These are phyloP conservation scores for Redunca redunca DNA, from an alignment of 2,113 vertebrate species.

Conservation along the genomic window DNA sequence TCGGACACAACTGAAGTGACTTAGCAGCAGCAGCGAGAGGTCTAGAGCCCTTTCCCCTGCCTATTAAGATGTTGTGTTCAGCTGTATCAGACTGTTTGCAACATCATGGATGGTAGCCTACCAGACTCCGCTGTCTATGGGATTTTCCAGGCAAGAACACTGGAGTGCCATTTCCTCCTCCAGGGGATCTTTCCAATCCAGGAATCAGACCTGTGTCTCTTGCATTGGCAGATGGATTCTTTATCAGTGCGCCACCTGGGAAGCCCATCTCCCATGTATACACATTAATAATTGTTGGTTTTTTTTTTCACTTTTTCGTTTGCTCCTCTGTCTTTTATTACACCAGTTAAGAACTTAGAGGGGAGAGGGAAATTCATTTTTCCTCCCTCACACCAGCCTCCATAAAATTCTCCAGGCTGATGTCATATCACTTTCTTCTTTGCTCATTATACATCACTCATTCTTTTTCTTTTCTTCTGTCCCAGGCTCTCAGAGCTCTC, in stretches of 20 bases:
- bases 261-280: background rate
- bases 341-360: background rate
- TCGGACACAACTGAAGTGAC: fast-evolving
- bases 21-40: no score
- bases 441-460: background rate
- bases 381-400: background rate
- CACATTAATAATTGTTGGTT: background rate
- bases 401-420: background rate
- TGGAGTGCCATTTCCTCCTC: background rate
- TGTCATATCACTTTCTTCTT: no score
- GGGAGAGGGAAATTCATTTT: background rate
- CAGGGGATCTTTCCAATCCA: background rate
- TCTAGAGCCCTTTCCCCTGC: background rate
- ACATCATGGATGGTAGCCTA: background rate
- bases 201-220: background rate
- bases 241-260: background rate
- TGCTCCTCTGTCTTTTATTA: background rate
- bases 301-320: background rate
- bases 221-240: background rate
- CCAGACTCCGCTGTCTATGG: background rate
- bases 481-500: background rate
- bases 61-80: background rate
- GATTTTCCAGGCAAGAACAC: background rate
- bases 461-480: background rate
- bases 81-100: background rate